Percentiles rank a stretch among this genome's conserved stretches.
These are phyloP conservation scores for Dynastes maya DNA, from an alignment of 2,888 invertebrate species.

Conservation along the genomic window DNA sequence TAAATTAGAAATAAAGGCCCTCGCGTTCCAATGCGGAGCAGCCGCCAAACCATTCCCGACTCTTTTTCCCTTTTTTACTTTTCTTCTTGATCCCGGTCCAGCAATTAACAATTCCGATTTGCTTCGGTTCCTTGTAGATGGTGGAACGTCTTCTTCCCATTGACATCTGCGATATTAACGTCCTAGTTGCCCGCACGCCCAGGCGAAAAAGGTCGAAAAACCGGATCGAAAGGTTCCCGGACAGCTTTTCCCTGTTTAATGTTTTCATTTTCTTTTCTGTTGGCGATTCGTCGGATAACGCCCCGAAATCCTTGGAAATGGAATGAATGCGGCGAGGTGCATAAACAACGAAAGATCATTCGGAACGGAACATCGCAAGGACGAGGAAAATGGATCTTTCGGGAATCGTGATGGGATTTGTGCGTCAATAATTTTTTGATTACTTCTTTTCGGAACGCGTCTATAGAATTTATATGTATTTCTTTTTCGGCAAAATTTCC, in stretches of 20 bases:
- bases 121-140: neutral
- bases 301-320: constrained; percentile 29
- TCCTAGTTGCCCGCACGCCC: neutral
- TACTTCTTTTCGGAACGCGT: constrained; percentile 12
- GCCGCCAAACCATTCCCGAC: neutral
- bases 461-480: constrained; percentile 8
- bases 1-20: constrained; percentile 35
- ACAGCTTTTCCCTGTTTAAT: constrained; percentile 17
- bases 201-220: constrained; percentile 1
- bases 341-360: constrained; percentile 33
- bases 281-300: constrained; percentile 29
- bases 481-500: neutral
- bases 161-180: constrained; percentile 37
- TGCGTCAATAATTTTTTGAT: constrained; percentile 25
- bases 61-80: neutral
- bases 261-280: constrained; percentile 38
- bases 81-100: neutral
- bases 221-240: constrained; percentile 10
- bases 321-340: constrained; percentile 10
- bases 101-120: constrained; percentile 33
- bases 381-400: constrained; percentile 10
- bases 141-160: constrained; percentile 5
- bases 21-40: neutral
- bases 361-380: constrained; percentile 6
- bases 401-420: constrained; percentile 26